A percentile compares a stretch with the other conserved stretches of the same genome.
These are phyloP conservation scores for Drosophila buzzatii DNA, from an alignment of 2,888 invertebrate genomes.

Conservation along the genomic window DNA sequence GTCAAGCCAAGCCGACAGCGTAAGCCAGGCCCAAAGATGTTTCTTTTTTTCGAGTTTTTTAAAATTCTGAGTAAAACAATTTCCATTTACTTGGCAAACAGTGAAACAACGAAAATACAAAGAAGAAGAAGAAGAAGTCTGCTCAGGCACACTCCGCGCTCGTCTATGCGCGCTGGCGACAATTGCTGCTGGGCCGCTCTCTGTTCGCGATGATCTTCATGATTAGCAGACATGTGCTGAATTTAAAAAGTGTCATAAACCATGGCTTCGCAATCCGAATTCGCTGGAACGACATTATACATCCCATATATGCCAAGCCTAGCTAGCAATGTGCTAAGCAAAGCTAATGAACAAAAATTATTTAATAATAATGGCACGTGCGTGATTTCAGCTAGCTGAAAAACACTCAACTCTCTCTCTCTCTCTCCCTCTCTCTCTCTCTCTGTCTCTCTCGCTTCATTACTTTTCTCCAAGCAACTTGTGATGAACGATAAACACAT, in stretches of 20 bases:
- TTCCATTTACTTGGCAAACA: slow-evolving; percentile 56
- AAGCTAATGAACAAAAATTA: slow-evolving; percentile 43
- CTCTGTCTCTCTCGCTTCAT: not conserved
- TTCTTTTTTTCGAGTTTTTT: slow-evolving; percentile 52
- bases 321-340: slow-evolving; percentile 45
- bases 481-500: not conserved
- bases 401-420: not conserved
- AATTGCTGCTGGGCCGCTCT: slow-evolving; percentile 15
- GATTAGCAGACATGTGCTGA: slow-evolving; percentile 59
- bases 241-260: slow-evolving; percentile 41
- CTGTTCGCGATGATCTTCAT: slow-evolving; percentile 11
- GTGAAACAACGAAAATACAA: slow-evolving; percentile 16
- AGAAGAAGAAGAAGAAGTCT: not conserved
- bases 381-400: slow-evolving; percentile 8
- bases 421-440: not conserved
- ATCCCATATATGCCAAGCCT: not conserved
- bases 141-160: slow-evolving; percentile 4
- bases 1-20: slow-evolving; percentile 1
- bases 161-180: slow-evolving; percentile 14
- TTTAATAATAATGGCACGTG: slow-evolving; percentile 29
- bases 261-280: slow-evolving; percentile 33
- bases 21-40: slow-evolving; percentile 38
- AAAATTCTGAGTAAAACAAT: slow-evolving; percentile 72
- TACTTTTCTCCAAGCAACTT: not conserved
- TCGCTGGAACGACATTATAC: slow-evolving; percentile 31